phyloP scores from a whole-genome alignment of 2,888 invertebrate species.

The Orthonevra nobilis region DNA sequence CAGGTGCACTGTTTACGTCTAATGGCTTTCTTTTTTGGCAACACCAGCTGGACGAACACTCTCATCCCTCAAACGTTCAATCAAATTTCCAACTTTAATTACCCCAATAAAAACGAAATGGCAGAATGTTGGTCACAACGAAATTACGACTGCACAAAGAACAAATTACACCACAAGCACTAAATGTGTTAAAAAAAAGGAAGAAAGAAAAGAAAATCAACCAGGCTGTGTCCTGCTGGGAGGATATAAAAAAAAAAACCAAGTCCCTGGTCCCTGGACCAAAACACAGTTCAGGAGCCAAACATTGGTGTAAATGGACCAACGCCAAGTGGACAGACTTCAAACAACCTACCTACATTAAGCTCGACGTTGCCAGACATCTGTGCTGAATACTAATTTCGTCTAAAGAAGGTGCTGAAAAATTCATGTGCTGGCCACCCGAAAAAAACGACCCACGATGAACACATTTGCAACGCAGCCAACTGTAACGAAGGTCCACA shows the following conservation, averaged over 20 bases:
- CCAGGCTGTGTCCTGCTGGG: slow-evolving; percentile 50
- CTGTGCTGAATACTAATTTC: slow-evolving; percentile 67
- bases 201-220: slow-evolving; percentile 1
- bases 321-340: slow-evolving; percentile 68
- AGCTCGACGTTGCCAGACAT: slow-evolving; percentile 61
- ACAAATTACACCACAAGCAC: slow-evolving; percentile 62
- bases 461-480: slow-evolving; percentile 53
- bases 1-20: background rate
- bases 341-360: slow-evolving; percentile 55
- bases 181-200: slow-evolving; percentile 59
- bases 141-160: slow-evolving; percentile 52
- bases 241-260: slow-evolving; percentile 25
- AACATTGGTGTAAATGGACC: slow-evolving; percentile 64
- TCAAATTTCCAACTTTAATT: slow-evolving; percentile 57
- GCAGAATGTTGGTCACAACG: slow-evolving; percentile 50
- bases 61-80: slow-evolving; percentile 14
- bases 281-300: slow-evolving; percentile 38
- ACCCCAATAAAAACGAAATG: slow-evolving; percentile 57
- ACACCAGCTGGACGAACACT: background rate
- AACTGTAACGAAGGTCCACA: slow-evolving; percentile 64
- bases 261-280: slow-evolving; percentile 39
- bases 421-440: slow-evolving; percentile 53
- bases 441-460: too few relatives aligned
- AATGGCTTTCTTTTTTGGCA: background rate
- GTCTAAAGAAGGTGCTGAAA: slow-evolving; percentile 67